Evolutionary conservation across 2,888 invertebrate genomes (phyloP).

Genomic region (Leptopilina drosophilae): DNA sequence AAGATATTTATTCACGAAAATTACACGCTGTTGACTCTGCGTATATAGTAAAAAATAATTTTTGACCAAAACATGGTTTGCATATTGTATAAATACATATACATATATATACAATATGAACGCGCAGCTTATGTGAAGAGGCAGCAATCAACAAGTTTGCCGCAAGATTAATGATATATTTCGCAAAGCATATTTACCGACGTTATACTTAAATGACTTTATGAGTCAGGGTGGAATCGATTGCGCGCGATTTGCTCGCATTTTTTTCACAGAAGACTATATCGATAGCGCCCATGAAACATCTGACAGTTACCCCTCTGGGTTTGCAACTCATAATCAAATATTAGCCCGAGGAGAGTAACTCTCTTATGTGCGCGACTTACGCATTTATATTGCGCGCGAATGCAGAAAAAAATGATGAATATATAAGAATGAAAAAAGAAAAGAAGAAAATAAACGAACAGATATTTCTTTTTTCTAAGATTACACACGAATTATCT

Average conservation of each 20-base stretch:
- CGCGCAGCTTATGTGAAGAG: neutral
- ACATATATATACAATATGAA: too few species aligned
- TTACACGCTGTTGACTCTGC: too few species aligned
- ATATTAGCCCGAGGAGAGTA: conserved; percentile 2
- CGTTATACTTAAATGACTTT: conserved; percentile 39
- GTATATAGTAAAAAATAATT: neutral
- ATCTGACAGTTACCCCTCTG: conserved; percentile 48
- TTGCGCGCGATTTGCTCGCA: conserved; percentile 14
- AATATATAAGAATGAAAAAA: too few species aligned
- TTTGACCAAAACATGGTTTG: conserved; percentile 5
- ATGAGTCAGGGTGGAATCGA: conserved; percentile 33
- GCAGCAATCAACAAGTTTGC: conserved; percentile 4
- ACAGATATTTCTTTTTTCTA: conserved; percentile 42
- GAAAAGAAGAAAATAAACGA: too few species aligned
- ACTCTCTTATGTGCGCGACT: too few species aligned
- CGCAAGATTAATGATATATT: conserved; percentile 32
- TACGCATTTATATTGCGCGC: neutral
- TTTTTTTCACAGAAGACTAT: neutral
- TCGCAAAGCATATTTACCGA: conserved; percentile 11
- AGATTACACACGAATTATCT: conserved; percentile 67
- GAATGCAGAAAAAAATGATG: neutral
- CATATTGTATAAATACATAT: neutral
- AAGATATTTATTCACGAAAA: too few species aligned
- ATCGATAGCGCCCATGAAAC: conserved; percentile 13
- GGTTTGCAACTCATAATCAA: conserved; percentile 39